Conservation (phyloP, 2,113 vertebrate species). For the Siniperca chuatsi region DNA sequence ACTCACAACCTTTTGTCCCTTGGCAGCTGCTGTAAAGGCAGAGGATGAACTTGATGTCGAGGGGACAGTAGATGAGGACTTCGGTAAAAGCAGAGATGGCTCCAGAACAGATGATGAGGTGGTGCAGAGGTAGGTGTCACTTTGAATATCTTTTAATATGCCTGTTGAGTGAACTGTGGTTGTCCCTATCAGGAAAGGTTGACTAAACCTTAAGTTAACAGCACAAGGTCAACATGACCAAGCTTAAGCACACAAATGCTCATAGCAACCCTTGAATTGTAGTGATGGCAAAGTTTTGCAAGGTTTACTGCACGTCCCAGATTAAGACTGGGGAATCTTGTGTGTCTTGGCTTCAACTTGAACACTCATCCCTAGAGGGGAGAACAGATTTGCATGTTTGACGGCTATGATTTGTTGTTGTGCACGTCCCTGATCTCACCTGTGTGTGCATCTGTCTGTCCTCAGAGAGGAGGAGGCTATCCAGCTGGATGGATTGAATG, state of each 20-base stretch:
- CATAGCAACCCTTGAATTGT: background rate
- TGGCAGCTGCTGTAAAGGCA: slow-evolving; percentile 76
- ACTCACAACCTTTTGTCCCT: background rate
- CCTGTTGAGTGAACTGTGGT: background rate
- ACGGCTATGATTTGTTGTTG: background rate
- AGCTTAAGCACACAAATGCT: slow-evolving; percentile 40
- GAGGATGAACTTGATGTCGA: slow-evolving; percentile 88
- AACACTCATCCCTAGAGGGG: background rate
- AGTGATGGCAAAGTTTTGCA: background rate
- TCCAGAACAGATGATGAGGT: slow-evolving; percentile 95
- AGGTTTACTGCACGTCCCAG: background rate
- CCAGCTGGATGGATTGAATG: slow-evolving; percentile 95
- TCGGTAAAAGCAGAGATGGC: slow-evolving; percentile 95
- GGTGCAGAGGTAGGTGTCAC: slow-evolving; percentile 89
- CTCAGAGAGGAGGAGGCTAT: slow-evolving; percentile 97
- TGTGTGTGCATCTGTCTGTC: slow-evolving; percentile 27
- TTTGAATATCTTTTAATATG: background rate
- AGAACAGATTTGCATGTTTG: background rate
- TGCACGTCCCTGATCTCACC: slow-evolving; percentile 1
- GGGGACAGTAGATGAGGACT: slow-evolving; percentile 90
- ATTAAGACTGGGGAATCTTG: background rate
- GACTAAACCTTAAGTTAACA: slow-evolving; percentile 5
- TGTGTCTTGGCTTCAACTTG: background rate
- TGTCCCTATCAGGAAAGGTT: background rate
- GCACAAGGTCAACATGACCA: slow-evolving; percentile 55